Conservation (phyloP, 2,113 vertebrate genomes). For the Dicrurus megarhynchus region DNA sequence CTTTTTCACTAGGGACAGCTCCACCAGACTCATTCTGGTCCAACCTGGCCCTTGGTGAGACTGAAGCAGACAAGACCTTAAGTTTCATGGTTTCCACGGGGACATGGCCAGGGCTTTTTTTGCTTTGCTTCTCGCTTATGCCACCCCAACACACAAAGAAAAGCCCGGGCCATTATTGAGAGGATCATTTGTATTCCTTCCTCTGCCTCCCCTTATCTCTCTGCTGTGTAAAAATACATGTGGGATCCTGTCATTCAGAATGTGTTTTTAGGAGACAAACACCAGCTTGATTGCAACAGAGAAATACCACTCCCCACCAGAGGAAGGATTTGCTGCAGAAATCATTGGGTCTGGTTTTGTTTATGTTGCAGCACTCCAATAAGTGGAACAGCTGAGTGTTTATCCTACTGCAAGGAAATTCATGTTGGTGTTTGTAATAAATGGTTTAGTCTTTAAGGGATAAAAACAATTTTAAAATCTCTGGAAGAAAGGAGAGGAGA, state of each 20-base stretch:
- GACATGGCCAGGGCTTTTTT: not conserved
- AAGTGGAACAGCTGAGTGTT: slow-evolving; percentile 77
- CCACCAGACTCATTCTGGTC: not conserved
- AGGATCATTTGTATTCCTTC: slow-evolving; percentile 24
- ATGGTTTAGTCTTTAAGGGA: slow-evolving; percentile 59
- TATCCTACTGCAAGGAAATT: slow-evolving; percentile 75
- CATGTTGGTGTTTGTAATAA: slow-evolving; percentile 71
- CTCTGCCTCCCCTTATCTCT: slow-evolving; percentile 14
- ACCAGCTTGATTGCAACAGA: slow-evolving; percentile 62
- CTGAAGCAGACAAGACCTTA: not conserved
- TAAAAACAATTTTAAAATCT: slow-evolving; percentile 47
- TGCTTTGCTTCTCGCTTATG: not conserved
- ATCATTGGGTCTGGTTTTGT: slow-evolving; percentile 71
- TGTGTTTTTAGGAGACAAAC: slow-evolving; percentile 52
- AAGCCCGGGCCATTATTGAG: not conserved
- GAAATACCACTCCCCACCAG: slow-evolving; percentile 56
- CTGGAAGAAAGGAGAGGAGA: not conserved
- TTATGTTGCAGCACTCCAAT: slow-evolving; percentile 68
- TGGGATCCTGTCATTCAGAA: slow-evolving; percentile 61
- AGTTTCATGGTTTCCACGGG: not conserved
- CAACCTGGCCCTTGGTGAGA: not conserved
- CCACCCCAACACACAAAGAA: not conserved
- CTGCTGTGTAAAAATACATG: not conserved
- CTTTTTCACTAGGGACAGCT: not conserved
- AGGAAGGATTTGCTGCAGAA: slow-evolving; percentile 67